These are phyloP conservation scores for Meloidogyne floridensis DNA, from an alignment of 1,140 invertebrate genomes.

Conservation along the genomic window DNA sequence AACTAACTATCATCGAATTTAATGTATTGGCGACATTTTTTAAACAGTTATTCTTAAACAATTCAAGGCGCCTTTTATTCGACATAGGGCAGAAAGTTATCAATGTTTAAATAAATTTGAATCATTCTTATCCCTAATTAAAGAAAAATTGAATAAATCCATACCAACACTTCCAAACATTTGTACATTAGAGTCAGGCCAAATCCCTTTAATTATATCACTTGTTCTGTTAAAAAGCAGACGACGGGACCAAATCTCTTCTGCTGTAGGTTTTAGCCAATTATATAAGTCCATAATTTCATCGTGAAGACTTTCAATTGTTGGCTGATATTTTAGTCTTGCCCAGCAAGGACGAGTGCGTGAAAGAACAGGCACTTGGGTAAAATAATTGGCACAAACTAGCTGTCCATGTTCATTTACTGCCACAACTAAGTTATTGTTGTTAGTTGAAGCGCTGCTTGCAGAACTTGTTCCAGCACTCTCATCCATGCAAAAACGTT, in stretches of 20 bases:
- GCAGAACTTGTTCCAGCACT: neutral
- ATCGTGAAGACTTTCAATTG: conserved; percentile 46
- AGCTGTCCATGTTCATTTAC: neutral
- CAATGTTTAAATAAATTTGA: too few relatives aligned
- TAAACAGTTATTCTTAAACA: too few relatives aligned
- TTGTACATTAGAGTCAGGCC: conserved; percentile 15
- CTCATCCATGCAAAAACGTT: neutral
- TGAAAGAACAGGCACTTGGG: neutral
- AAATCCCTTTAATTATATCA: conserved; percentile 16
- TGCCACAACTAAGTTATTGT: neutral
- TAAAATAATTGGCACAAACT: neutral
- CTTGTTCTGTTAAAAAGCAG: conserved; percentile 22
- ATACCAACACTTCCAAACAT: conserved; percentile 29
- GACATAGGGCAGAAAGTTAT: too few relatives aligned
- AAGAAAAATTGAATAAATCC: neutral
- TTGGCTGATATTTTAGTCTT: neutral
- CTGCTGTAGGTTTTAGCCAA: conserved; percentile 50
- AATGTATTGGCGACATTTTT: too few relatives aligned
- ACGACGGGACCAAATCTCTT: conserved; percentile 32
- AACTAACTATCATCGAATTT: too few relatives aligned
- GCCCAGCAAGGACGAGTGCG: conserved; percentile 4
- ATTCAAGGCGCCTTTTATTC: too few relatives aligned
- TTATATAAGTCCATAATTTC: conserved; percentile 55
- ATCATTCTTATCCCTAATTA: too few relatives aligned
- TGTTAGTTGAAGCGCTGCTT: neutral